Conservation (phyloP, 2,797 vertebrate species). For the Poeciliopsis presidionis region DNA sequence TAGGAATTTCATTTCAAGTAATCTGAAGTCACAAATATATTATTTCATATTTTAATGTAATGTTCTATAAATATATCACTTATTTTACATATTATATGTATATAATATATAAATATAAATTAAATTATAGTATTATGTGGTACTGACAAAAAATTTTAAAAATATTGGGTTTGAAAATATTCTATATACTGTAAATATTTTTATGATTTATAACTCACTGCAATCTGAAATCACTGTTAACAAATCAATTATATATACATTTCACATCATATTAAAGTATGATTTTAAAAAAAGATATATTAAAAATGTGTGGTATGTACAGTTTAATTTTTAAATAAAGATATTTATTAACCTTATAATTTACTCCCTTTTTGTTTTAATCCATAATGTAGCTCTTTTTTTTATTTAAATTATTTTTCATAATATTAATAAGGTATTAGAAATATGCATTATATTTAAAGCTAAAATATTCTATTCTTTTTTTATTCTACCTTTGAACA, state of each 20-base stretch:
- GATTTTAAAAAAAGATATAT: too few species aligned
- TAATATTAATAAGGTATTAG: background rate
- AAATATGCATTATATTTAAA: background rate
- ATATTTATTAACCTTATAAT: background rate
- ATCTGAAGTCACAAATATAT: too few species aligned
- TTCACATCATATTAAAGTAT: too few species aligned
- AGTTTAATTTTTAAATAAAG: too few species aligned
- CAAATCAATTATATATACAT: too few species aligned
- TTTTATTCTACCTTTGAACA: background rate
- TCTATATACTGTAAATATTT: background rate
- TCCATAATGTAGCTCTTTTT: background rate
- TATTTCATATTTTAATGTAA: too few species aligned
- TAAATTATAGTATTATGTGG: background rate
- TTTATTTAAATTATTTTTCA: background rate
- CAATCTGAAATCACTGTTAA: too few species aligned
- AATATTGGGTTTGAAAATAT: background rate
- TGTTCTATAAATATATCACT: background rate
- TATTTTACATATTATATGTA: background rate
- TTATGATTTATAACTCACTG: too few species aligned
- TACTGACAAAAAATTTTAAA: background rate
- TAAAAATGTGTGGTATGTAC: too few species aligned
- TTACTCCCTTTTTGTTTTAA: background rate
- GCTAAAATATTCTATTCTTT: background rate
- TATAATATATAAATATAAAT: background rate
- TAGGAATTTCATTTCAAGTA: too few species aligned